Base-by-base conservation (phyloP, 2,113 vertebrate species). In the Prinia subflava region DNA sequence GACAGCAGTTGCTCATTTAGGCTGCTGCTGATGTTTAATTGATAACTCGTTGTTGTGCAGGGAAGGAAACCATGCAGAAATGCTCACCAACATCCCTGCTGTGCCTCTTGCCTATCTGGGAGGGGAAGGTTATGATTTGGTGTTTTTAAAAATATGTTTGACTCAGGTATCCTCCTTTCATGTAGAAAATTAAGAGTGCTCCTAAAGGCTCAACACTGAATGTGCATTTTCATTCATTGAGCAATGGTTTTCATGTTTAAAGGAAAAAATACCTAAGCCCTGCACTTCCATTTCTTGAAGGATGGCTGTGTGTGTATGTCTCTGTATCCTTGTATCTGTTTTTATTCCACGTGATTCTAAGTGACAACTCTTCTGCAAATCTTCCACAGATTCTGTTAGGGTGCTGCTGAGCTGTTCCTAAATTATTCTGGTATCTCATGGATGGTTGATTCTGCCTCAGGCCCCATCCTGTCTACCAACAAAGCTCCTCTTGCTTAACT, bases 381-480 rank as follows among this genome's bases (percentile, higher is more conserved):
- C 41, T 71, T 42, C 35, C 46, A 35, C n/a, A n/a, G 44, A 24
- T 49, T 65, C 52, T 83, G 17, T 33, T 56, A 27, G 25, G 55
- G 44, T 35, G 90, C 52, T 87, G 19, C 68, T 65, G 56, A 65
- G 30, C 39, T 82, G 21, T 46, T 74, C 19, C 5, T 69, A 18
- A 56, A 24, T 69, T 35, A 25, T 41, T 50, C 5, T 18, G 9
- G 9, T 67, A 16, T 55, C 27, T 85, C 10, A 5, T 7, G 33
- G 49, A 17, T 65, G 55, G 31, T 7, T 83, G 23, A 14, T 50
- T 15, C 12, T 85, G 42, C 44, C 42, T 55, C 2, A 6, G 25
- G 11, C 7, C 9, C 4, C 0, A 0, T 49, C 81, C 50, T 57
- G 27, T 62, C 30, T 70, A 2, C 0, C 0, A 56, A n/a, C 1